Evolutionary conservation across 2,888 invertebrate species (phyloP).

Genomic region (Melieria crassipennis): DNA sequence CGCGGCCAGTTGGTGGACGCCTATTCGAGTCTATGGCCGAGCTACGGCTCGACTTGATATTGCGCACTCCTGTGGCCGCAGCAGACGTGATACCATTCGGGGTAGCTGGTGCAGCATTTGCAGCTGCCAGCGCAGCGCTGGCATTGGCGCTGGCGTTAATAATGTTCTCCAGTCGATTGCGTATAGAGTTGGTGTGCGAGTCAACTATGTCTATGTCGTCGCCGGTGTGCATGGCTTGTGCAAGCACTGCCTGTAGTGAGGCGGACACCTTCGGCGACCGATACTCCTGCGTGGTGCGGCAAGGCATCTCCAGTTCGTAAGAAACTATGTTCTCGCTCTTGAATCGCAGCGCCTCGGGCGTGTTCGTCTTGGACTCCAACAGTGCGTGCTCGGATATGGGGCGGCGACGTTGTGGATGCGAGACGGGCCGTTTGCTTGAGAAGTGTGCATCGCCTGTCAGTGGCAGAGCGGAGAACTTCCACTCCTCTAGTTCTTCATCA

Average conservation of each 20-base stretch:
- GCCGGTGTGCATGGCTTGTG: slow-evolving; percentile 66
- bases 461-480: slow-evolving; percentile 68
- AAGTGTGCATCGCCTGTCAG: slow-evolving; percentile 65
- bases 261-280: slow-evolving; percentile 65
- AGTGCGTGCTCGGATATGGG: slow-evolving; percentile 73
- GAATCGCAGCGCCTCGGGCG: slow-evolving; percentile 57
- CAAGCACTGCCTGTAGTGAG: slow-evolving; percentile 64
- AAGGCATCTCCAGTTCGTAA: slow-evolving; percentile 66
- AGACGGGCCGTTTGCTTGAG: slow-evolving; percentile 70
- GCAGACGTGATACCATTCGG: slow-evolving; percentile 38
- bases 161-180: slow-evolving; percentile 64
- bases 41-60: slow-evolving; percentile 55
- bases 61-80: slow-evolving; percentile 48
- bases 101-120: slow-evolving; percentile 24
- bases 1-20: slow-evolving; percentile 59
- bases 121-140: slow-evolving; percentile 37
- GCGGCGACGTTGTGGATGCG: slow-evolving; percentile 72
- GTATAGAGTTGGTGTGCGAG: slow-evolving; percentile 59
- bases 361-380: slow-evolving; percentile 60
- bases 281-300: slow-evolving; percentile 66
- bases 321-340: slow-evolving; percentile 65
- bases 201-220: slow-evolving; percentile 66
- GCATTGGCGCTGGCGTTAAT: slow-evolving; percentile 62
- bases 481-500: slow-evolving; percentile 85
- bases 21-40: slow-evolving; percentile 60